phyloP scores from a whole-genome alignment of 2,888 invertebrate species.

The Meta bourneti region DNA sequence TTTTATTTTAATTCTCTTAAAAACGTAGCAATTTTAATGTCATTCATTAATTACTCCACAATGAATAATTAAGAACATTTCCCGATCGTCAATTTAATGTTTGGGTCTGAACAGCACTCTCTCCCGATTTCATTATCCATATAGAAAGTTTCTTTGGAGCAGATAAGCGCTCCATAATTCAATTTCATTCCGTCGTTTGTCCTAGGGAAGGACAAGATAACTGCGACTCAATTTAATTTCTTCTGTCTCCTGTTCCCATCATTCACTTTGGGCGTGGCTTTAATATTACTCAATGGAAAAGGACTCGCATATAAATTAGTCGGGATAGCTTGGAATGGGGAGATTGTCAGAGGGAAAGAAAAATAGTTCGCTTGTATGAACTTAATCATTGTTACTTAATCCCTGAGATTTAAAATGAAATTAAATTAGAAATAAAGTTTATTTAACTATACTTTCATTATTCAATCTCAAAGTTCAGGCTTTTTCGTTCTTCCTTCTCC shows the following conservation, averaged over 20 bases:
- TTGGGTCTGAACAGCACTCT: neutral
- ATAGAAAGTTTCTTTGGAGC: neutral
- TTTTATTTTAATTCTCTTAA: neutral
- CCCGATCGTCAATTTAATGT: neutral
- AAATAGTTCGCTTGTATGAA: neutral
- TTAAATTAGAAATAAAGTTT: neutral
- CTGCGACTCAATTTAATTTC: conserved; percentile 50
- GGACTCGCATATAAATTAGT: conserved; percentile 30
- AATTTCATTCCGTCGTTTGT: conserved; percentile 62
- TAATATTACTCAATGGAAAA: conserved; percentile 4
- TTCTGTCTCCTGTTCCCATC: conserved; percentile 30
- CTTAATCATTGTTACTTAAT: neutral
- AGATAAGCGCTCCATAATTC: conserved; percentile 42
- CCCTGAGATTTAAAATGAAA: neutral
- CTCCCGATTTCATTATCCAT: neutral
- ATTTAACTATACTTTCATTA: too few relatives aligned
- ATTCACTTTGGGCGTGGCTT: conserved; percentile 53
- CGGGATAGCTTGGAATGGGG: neutral
- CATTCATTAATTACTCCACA: neutral
- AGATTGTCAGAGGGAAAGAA: neutral
- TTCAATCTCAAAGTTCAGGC: too few relatives aligned
- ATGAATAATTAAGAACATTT: neutral
- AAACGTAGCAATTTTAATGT: neutral
- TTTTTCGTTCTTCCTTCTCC: too few relatives aligned
- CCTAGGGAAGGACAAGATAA: conserved; percentile 55